Evolutionary conservation across 2,113 vertebrate genomes (phyloP).

Genomic region (Mus spicilegus): DNA sequence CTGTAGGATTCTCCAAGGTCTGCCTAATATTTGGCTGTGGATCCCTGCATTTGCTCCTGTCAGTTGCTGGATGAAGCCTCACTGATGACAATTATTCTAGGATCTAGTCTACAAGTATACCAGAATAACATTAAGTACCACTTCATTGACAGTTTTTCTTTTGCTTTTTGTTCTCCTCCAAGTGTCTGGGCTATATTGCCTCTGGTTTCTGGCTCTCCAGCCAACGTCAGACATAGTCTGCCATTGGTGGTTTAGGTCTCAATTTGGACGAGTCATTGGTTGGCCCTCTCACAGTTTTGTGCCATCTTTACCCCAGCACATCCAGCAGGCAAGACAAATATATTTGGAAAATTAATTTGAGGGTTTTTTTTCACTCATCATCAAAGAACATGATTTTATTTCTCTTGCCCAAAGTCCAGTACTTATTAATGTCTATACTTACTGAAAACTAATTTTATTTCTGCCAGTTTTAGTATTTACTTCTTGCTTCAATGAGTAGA

Average conservation of each 20-base stretch:
- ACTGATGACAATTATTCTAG: neutral
- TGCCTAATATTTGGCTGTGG: neutral
- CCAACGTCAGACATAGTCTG: neutral
- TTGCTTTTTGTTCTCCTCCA: neutral
- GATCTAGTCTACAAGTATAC: neutral
- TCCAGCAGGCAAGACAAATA: neutral
- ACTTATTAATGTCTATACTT: constrained; percentile 22
- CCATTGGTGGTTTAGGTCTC: neutral
- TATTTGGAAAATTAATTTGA: neutral
- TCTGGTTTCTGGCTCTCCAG: neutral
- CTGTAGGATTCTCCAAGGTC: neutral
- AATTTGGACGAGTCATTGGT: neutral
- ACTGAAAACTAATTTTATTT: neutral
- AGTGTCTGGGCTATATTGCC: neutral
- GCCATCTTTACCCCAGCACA: neutral
- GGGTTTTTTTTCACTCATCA: neutral
- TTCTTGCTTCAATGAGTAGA: constrained; percentile 19
- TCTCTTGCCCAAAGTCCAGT: neutral
- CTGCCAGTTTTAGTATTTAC: neutral
- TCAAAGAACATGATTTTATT: neutral
- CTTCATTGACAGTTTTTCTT: neutral
- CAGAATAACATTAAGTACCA: neutral
- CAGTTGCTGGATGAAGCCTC: neutral
- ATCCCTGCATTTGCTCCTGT: neutral
- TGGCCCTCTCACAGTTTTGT: neutral